A percentile compares a stretch with the other conserved stretches of the same genome.
These are phyloP conservation scores for Noctua pronuba DNA, from an alignment of 2,888 invertebrate species.

Conservation along the genomic window DNA sequence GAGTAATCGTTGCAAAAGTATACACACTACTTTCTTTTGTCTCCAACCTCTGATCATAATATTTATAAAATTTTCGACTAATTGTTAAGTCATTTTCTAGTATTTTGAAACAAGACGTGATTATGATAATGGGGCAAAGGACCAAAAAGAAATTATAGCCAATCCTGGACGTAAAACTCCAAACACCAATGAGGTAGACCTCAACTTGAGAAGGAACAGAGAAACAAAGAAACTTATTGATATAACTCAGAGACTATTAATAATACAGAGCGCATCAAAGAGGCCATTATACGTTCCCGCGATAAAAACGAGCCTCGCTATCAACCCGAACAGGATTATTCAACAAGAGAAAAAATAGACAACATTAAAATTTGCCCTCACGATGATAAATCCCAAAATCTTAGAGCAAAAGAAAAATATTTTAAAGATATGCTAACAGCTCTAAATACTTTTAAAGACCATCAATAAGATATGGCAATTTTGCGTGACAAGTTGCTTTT, in stretches of 20 bases:
- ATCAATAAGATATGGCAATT: constrained; percentile 22
- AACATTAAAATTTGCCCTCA: constrained; percentile 18
- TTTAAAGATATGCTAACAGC: constrained; percentile 10
- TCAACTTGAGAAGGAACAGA: constrained; percentile 52
- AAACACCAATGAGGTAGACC: constrained; percentile 31
- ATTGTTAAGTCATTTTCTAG: not conserved
- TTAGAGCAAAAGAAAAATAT: constrained; percentile 2
- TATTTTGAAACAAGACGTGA: not conserved
- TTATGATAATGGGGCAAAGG: constrained; percentile 10
- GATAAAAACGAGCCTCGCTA: constrained; percentile 68
- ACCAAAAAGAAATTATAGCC: constrained; percentile 8
- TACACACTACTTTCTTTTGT: constrained; percentile 57
- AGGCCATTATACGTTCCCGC: constrained; percentile 63
- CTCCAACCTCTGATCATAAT: constrained; percentile 24
- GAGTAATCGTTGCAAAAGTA: constrained; percentile 66
- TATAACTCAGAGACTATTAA: constrained; percentile 55
- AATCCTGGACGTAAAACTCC: constrained; percentile 1
- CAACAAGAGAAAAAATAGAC: constrained; percentile 50
- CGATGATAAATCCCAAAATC: constrained; percentile 12
- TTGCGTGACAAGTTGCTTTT: constrained; percentile 32
- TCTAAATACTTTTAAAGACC: constrained; percentile 31
- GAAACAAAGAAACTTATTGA: constrained; percentile 68
- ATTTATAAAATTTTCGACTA: not conserved
- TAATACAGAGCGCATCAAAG: constrained; percentile 67
- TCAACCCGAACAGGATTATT: constrained; percentile 59